These are phyloP conservation scores for Dermolepida albohirtum DNA, from an alignment of 2,888 invertebrate genomes.

Conservation along the genomic window DNA sequence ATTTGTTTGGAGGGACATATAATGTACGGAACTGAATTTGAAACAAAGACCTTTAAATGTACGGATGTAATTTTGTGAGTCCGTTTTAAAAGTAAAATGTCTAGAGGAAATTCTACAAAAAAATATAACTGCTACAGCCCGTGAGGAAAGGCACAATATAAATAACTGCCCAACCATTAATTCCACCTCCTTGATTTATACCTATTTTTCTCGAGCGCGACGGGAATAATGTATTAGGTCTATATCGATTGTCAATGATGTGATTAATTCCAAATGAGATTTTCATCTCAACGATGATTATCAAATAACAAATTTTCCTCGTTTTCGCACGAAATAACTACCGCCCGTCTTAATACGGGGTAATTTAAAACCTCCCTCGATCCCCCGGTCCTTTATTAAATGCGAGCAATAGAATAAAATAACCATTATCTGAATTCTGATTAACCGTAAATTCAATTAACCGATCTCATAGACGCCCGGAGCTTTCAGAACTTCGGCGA, in stretches of 20 bases:
- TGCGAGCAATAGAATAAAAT: conserved; percentile 42
- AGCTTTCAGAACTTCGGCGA: neutral
- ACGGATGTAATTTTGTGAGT: too few species aligned
- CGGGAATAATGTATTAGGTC: neutral
- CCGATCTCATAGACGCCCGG: neutral
- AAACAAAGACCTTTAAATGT: too few species aligned
- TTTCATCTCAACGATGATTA: conserved; percentile 15
- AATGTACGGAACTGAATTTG: too few species aligned
- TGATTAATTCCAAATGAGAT: conserved; percentile 10
- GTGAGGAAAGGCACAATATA: too few species aligned
- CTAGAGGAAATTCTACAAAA: too few species aligned
- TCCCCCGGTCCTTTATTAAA: conserved; percentile 29
- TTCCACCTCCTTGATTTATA: neutral
- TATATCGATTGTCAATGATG: conserved; percentile 7
- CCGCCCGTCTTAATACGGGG: conserved; percentile 5
- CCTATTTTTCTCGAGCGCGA: neutral
- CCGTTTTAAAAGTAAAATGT: too few species aligned
- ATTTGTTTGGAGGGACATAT: too few species aligned
- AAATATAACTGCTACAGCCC: too few species aligned
- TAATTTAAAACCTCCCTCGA: conserved; percentile 26
- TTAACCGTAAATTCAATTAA: conserved; percentile 42
- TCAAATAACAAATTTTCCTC: conserved; percentile 14
- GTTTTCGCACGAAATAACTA: conserved; percentile 8
- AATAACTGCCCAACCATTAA: neutral
- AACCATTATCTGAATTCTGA: conserved; percentile 43